Base-by-base conservation (phyloP, 1,140 invertebrate genomes). In the Manduca sexta region DNA sequence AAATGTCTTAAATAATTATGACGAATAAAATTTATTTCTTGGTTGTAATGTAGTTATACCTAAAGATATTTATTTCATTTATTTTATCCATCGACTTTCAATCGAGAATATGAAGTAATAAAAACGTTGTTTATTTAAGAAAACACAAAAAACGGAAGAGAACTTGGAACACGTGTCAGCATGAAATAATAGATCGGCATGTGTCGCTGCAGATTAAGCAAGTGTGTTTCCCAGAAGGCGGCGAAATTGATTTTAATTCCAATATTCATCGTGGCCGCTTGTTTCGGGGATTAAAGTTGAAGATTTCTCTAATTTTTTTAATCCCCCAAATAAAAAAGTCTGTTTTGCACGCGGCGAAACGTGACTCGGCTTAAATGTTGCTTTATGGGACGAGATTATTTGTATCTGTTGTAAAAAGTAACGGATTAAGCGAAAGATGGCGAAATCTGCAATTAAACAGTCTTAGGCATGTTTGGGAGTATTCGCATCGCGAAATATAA, bases 161-260 rank as follows among this genome's bases (percentile, higher is more conserved):
- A 42, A 48, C 65, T 58, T 52, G 51, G 35, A 70, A 78, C 75
- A 82, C 73, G 74, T 82, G 78, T 67, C 74, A 52, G 43, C 21
- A 35, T 42, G 56, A 64, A 76, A 74, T 73, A 82, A 73, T 69
- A 61, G 57, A 55, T 45, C 52, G 60, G 61, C 69, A 70, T 74
- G 61, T 73, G 51, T 59, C 52, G 65, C 61, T 69, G 61, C 57
- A 76, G 78, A 79, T 82, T 80, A 78, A 74, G 65, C 78, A 82
- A 80, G 78, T 82, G 75, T 75, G 45, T 51, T 80, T 82, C 76
- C 59, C 39, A 65, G 78, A 82, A 82, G 46, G 45, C 48, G 55
- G 45, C 40, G 52, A 72, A 54, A 72, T 69, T 59, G 66, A 70
- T 72, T 75, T 73, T 75, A 63, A 71, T 73, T 65, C 56, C 49